Evolutionary conservation across 2,797 vertebrate species (phyloP).

Genomic region (Helostoma temminkii): DNA sequence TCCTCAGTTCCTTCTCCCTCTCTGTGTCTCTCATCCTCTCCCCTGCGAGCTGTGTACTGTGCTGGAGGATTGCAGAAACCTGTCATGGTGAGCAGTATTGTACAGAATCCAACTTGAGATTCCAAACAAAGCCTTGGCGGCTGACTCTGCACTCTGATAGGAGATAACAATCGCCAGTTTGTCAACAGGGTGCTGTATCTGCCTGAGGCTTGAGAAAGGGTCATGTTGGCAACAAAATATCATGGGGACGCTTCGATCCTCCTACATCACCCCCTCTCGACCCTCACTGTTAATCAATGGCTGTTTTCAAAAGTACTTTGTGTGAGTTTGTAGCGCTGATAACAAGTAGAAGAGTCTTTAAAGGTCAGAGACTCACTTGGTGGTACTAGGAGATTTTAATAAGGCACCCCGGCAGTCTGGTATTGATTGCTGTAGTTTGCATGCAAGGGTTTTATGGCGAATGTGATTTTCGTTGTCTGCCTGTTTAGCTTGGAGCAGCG

Average conservation of each 20-base stretch:
- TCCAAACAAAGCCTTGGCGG: constrained; percentile 61
- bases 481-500: constrained; percentile 38
- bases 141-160: constrained; percentile 66
- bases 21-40: constrained; percentile 34
- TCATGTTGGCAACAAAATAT: constrained; percentile 72
- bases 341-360: constrained; percentile 55
- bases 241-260: constrained; percentile 71
- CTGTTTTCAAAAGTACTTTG: constrained; percentile 73
- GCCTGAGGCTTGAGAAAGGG: constrained; percentile 61
- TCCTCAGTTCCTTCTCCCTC: constrained; percentile 18
- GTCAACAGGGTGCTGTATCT: constrained; percentile 73
- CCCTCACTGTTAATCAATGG: constrained; percentile 74
- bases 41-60: constrained; percentile 50
- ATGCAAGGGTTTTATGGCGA: constrained; percentile 53
- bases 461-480: constrained; percentile 41
- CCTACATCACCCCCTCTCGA: constrained; percentile 18
- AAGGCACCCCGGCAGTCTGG: constrained; percentile 40
- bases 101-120: constrained; percentile 63
- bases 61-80: constrained; percentile 53
- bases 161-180: constrained; percentile 79
- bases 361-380: constrained; percentile 74
- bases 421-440: constrained; percentile 70
- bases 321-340: constrained; percentile 51
- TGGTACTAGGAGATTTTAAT: constrained; percentile 57
- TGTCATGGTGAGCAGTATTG: constrained; percentile 48